Evolutionary conservation across 1,140 invertebrate genomes (phyloP), one percentile per base, ranked within the genome.

Genomic region (Magallana angulata): DNA sequence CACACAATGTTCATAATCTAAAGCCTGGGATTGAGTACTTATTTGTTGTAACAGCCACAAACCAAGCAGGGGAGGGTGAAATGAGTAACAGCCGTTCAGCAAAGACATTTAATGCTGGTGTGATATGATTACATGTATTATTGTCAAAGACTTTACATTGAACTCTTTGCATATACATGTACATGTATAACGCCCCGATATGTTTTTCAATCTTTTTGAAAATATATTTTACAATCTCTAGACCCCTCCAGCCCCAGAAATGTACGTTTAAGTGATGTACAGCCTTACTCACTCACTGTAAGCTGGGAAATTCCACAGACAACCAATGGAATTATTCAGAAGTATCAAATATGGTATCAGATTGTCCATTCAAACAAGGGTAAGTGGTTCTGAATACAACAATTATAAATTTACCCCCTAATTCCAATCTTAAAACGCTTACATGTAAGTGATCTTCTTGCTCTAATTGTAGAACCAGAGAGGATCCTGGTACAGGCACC

Each of bases 21-120:
- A 57, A 83, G 11, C 86, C 91, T 11, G 90, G 89, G 9, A 87
- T 84, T 8, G 86, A 89, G 14, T 92, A 92, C 85, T 85, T 91
- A 11, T 93, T 93, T 86, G 84, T 86, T 14, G 85, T 93, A 24
- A 84, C 91, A 9, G 90, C 90, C 14, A 71, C 86, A 8, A 92
- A 92, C 76, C 76, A 88, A 12, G 90, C 89, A 58, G 92, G 92
- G 7, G 85, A 88, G 30, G 90, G 92, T 18, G 76, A 9, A 12
- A 87, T 36, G 16, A 92, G 92, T 85, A 92, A 91, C 56, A 57
- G 88, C 8, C 57, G 89, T n/a, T 87, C 85, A 85, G 89, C 89
- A 36, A 88, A 85, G 18, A 93, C 92, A 36, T 90, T 91, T 82
- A 87, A 91, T 64, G 87, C 91, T 82, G 90, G 92, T 93, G 86